Percentiles rank a stretch among this genome's conserved stretches.
Conservation (phyloP, 2,113 vertebrate genomes). For the Hippocampus barbouri region DNA sequence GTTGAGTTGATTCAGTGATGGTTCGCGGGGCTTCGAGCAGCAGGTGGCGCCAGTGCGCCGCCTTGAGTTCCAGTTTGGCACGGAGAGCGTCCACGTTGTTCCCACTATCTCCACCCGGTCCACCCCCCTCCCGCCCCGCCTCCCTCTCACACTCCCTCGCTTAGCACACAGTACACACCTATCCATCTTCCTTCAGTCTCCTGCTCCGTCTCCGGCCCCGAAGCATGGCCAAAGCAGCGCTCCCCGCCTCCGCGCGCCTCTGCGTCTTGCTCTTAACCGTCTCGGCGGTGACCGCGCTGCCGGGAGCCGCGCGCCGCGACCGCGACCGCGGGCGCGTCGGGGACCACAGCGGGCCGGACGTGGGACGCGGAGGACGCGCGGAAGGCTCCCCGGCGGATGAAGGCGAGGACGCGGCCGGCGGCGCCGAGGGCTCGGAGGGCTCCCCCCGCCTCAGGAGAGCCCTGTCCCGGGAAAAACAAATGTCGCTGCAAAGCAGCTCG, state of each 20-base stretch:
- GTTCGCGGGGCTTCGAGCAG: constrained; percentile 15
- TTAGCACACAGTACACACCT: constrained; percentile 62
- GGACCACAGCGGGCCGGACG: constrained; percentile 49
- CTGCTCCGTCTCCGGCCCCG: constrained; percentile 70
- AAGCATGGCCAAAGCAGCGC: constrained; percentile 59
- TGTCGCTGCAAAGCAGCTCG: constrained; percentile 87
- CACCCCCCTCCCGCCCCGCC: constrained; percentile 50
- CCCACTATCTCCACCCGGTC: constrained; percentile 61
- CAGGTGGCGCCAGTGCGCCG: constrained; percentile 74
- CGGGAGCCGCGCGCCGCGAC: constrained; percentile 62
- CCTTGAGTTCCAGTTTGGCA: constrained; percentile 42
- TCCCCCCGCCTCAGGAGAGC: constrained; percentile 72
- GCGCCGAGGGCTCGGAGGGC: constrained; percentile 24
- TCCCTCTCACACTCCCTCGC: constrained; percentile 51
- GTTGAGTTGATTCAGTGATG: background rate
- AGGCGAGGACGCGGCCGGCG: constrained; percentile 21
- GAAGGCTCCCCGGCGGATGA: constrained; percentile 38
- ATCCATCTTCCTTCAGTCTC: constrained; percentile 69
- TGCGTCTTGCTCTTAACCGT: constrained; percentile 51
- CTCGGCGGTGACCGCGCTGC: constrained; percentile 63
- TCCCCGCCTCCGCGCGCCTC: constrained; percentile 55
- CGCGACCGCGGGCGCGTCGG: constrained; percentile 59
- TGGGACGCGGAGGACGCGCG: constrained; percentile 31
- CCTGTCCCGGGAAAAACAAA: constrained; percentile 73
- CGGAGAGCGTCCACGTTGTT: constrained; percentile 66